Percentiles rank a stretch among this genome's conserved stretches.
phyloP scores from a whole-genome alignment of 2,797 vertebrate genomes.

The Lagorchestes hirsutus region DNA sequence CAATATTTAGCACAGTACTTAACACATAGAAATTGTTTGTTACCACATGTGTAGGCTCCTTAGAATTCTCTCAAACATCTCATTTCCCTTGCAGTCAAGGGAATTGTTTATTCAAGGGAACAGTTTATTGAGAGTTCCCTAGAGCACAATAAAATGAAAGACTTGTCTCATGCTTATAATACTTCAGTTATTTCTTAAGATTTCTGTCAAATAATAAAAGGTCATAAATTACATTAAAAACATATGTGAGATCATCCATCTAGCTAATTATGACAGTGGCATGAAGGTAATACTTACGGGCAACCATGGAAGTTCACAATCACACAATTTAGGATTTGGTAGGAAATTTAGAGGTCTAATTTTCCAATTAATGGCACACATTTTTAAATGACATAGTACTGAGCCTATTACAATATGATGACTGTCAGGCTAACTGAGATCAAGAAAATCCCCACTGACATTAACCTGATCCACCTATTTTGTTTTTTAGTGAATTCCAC shows the following conservation, averaged over 20 bases:
- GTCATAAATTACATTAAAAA: background rate
- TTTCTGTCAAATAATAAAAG: background rate
- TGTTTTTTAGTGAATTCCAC: background rate
- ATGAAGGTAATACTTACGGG: background rate
- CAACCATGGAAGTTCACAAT: background rate
- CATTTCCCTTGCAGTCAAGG: background rate
- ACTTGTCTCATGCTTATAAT: background rate
- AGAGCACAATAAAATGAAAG: background rate
- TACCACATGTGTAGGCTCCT: background rate
- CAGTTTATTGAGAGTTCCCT: background rate
- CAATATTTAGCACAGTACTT: background rate
- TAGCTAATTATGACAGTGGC: background rate
- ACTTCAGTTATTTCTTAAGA: background rate
- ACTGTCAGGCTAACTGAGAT: background rate
- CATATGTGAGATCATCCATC: background rate
- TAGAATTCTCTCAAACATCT: background rate
- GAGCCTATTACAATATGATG: background rate
- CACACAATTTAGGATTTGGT: background rate
- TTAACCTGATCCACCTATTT: background rate
- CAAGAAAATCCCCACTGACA: conserved; percentile 5
- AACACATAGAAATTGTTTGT: background rate
- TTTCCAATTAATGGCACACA: background rate
- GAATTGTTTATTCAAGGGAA: too few species aligned
- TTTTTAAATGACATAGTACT: background rate
- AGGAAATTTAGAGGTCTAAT: background rate